Conservation (phyloP, 2,888 invertebrate species). For the Luffia ferchaultella region DNA sequence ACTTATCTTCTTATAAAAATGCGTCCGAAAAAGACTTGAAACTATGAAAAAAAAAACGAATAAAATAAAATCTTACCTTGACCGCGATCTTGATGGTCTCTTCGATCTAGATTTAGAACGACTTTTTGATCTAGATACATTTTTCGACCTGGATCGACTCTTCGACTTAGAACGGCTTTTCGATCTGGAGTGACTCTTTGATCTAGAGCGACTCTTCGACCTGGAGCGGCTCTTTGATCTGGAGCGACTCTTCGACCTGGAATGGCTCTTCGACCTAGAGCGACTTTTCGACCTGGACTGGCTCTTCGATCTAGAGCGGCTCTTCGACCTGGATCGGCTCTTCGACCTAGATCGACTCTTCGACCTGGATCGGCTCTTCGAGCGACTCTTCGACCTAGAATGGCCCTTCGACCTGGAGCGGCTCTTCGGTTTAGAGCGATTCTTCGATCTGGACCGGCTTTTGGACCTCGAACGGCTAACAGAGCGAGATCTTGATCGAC, state of each 20-base stretch:
- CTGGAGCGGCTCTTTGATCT: constrained; percentile 25
- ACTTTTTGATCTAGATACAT: constrained; percentile 36
- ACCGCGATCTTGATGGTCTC: constrained; percentile 28
- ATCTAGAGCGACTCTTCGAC: constrained; percentile 28
- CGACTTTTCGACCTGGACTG: constrained; percentile 28
- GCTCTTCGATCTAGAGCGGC: constrained; percentile 42
- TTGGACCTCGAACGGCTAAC: constrained; percentile 26
- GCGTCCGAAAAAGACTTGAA: too few species aligned
- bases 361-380: constrained; percentile 28
- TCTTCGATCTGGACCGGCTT: constrained; percentile 29
- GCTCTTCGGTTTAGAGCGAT: constrained; percentile 34
- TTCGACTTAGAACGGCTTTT: constrained; percentile 35
- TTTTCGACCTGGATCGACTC: constrained; percentile 25
- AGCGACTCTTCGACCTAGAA: constrained; percentile 35
- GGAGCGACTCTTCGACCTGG: constrained; percentile 33
- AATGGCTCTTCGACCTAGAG: constrained; percentile 24
- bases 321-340: constrained; percentile 27
- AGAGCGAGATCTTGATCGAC: constrained; percentile 24
- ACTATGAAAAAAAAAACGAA: too few species aligned
- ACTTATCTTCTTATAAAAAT: too few species aligned
- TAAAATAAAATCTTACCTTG: constrained; percentile 26
- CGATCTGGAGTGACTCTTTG: constrained; percentile 42
- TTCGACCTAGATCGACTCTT: constrained; percentile 35
- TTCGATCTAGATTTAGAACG: constrained; percentile 39
- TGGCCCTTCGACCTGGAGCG: constrained; percentile 23